These are phyloP conservation scores for Phallusia fumigata DNA, from an alignment of 23 tunicate species.

Conservation along the genomic window DNA sequence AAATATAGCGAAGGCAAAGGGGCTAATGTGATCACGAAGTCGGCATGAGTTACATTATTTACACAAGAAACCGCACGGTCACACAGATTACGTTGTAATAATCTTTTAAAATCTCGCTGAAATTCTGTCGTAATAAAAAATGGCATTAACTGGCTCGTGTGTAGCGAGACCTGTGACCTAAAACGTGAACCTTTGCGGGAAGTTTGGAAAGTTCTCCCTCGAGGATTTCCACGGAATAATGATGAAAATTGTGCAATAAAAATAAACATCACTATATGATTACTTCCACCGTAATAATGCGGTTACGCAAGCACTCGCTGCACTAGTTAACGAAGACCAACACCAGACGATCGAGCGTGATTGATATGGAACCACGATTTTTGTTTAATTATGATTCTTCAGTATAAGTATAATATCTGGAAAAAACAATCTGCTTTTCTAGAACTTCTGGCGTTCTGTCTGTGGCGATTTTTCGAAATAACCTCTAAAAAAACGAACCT, in stretches of 20 bases:
- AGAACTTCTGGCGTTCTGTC: too few relatives aligned
- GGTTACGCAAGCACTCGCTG: not conserved
- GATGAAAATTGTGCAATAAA: constrained; percentile 9
- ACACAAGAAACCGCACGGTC: constrained; percentile 1
- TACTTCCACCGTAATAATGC: not conserved
- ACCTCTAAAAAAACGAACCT: too few relatives aligned
- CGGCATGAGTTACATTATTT: constrained; percentile 5
- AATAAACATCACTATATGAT: not conserved
- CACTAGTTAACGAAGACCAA: too few relatives aligned
- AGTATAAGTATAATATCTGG: too few relatives aligned
- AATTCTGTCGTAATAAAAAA: not conserved
- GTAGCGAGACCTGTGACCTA: not conserved
- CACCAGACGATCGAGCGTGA: too few relatives aligned
- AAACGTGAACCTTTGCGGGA: not conserved
- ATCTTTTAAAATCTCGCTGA: not conserved
- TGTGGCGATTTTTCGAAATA: too few relatives aligned
- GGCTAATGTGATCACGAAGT: not conserved
- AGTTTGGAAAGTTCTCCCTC: not conserved
- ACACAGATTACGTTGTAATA: not conserved
- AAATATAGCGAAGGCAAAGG: not conserved
- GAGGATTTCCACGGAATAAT: constrained; percentile 1
- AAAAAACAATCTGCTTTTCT: too few relatives aligned
- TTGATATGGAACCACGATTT: too few relatives aligned
- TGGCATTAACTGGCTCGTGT: not conserved
- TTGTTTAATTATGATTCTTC: too few relatives aligned